Conservation (phyloP, 2,113 vertebrate species). For the Mirza zaza region DNA sequence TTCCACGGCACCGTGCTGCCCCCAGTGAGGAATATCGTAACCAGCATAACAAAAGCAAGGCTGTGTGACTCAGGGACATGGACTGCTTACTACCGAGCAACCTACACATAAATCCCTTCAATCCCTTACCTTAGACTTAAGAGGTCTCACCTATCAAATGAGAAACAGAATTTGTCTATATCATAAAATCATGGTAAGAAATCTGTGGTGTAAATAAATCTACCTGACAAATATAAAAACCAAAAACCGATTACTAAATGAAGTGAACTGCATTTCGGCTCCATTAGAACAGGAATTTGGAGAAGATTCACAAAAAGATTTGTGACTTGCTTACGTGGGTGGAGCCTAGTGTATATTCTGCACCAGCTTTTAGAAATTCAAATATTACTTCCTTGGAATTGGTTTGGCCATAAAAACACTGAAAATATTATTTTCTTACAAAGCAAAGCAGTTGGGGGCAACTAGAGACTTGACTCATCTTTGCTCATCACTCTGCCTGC, state of each 20-base stretch:
- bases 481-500: conserved; percentile 65
- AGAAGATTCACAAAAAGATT: neutral
- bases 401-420: neutral
- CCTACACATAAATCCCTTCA: neutral
- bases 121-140: neutral
- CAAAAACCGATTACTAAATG: neutral
- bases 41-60: neutral
- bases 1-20: neutral
- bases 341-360: neutral
- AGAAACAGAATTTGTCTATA: neutral
- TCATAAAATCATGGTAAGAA: neutral
- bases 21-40: neutral
- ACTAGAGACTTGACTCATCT: conserved; percentile 28
- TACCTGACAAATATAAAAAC: neutral
- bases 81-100: neutral
- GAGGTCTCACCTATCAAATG: neutral
- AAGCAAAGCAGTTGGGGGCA: neutral
- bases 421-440: neutral
- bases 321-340: neutral
- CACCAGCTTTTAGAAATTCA: conserved; percentile 1
- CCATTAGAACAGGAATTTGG: neutral
- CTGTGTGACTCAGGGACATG: neutral
- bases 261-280: neutral
- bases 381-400: neutral
- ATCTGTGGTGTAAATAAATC: neutral